Conservation (phyloP, 2,888 invertebrate species). For the Anaspis maculata region DNA sequence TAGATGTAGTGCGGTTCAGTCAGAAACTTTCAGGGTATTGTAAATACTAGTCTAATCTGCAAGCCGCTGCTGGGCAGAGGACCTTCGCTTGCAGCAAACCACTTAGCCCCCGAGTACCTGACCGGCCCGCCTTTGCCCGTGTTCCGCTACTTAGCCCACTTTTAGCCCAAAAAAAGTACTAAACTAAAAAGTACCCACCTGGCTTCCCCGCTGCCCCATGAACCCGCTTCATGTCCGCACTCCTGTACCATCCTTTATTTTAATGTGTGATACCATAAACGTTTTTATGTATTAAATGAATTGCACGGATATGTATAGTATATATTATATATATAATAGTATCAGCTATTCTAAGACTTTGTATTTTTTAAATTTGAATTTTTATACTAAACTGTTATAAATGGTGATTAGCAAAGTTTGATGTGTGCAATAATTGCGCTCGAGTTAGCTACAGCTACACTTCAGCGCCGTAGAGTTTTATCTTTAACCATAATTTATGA, state of each 20-base stretch:
- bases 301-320: constrained; percentile 44
- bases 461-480: constrained; percentile 35
- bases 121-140: constrained; percentile 32
- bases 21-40: constrained; percentile 43
- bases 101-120: constrained; percentile 42
- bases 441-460: constrained; percentile 27
- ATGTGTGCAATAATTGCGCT: constrained; percentile 42
- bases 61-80: constrained; percentile 38
- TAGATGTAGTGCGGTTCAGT: constrained; percentile 35
- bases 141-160: constrained; percentile 12
- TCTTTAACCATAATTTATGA: constrained; percentile 32
- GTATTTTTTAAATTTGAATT: constrained; percentile 47
- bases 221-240: constrained; percentile 32
- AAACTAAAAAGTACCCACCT: constrained; percentile 11
- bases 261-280: constrained; percentile 43
- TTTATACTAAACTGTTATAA: constrained; percentile 46
- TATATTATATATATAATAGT: constrained; percentile 43
- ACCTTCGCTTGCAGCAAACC: constrained; percentile 36
- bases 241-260: constrained; percentile 34
- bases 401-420: constrained; percentile 43
- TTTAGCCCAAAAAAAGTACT: constrained; percentile 1
- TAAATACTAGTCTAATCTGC: constrained; percentile 44
- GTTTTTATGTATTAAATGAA: constrained; percentile 42
- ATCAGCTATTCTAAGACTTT: constrained; percentile 45
- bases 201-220: constrained; percentile 19